phyloP scores from a whole-genome alignment of 2,113 vertebrate genomes.

The Malurus melanocephalus region DNA sequence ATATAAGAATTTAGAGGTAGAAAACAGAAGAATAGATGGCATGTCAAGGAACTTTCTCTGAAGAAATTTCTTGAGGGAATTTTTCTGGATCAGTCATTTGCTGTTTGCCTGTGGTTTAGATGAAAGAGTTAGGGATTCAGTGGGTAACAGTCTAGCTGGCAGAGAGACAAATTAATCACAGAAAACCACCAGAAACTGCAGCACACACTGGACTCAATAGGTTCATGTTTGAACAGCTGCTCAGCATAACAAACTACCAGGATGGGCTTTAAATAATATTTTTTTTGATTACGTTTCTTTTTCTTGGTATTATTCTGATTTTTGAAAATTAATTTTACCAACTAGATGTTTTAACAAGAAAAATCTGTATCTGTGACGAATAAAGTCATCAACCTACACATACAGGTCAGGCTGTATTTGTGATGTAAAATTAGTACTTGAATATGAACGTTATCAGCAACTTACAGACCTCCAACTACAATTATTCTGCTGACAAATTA shows the following conservation, averaged over 20 bases:
- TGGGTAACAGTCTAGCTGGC: background rate
- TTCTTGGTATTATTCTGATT: background rate
- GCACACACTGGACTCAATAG: background rate
- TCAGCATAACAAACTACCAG: background rate
- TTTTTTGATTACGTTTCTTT: background rate
- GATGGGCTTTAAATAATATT: background rate
- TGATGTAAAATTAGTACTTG: background rate
- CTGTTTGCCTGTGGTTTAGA: constrained; percentile 30
- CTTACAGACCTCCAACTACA: background rate
- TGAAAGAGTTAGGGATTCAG: constrained; percentile 4
- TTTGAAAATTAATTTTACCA: background rate
- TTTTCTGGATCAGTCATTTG: constrained; percentile 25
- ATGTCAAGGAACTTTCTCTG: background rate
- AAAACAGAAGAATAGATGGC: background rate
- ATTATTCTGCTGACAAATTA: background rate
- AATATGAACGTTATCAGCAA: background rate
- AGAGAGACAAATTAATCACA: constrained; percentile 38
- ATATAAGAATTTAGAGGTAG: background rate
- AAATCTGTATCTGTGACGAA: background rate
- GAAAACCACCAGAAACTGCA: background rate
- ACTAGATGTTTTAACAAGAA: background rate
- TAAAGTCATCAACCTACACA: background rate
- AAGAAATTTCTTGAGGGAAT: constrained; percentile 12
- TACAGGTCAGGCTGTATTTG: background rate
- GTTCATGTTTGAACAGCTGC: constrained; percentile 40